Percentiles rank a stretch among this genome's conserved stretches.
Evolutionary conservation across 1,140 invertebrate species (phyloP).

Genomic region (Formica selysi): DNA sequence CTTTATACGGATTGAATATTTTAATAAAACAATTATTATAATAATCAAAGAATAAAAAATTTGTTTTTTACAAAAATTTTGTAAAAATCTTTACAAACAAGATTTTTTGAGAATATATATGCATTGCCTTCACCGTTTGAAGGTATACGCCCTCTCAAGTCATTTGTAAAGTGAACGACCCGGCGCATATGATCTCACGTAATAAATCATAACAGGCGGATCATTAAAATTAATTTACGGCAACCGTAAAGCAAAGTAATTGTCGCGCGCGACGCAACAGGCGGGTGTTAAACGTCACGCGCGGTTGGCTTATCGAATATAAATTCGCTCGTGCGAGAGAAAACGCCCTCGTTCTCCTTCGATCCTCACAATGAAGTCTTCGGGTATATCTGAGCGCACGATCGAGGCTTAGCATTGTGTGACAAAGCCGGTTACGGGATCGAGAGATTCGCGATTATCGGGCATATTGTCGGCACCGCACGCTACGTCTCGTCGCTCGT

Average conservation of each 20-base stretch:
- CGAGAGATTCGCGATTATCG: constrained; percentile 51
- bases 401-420: constrained; percentile 29
- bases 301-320: constrained; percentile 24
- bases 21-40: too few species aligned
- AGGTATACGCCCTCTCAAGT: background rate
- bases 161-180: background rate
- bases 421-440: constrained; percentile 44
- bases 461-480: constrained; percentile 36
- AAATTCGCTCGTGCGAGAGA: constrained; percentile 26
- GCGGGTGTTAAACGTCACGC: constrained; percentile 23
- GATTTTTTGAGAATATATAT: too few species aligned
- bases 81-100: too few species aligned
- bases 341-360: constrained; percentile 14
- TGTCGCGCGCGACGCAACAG: constrained; percentile 34
- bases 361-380: constrained; percentile 26
- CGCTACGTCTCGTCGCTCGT: background rate
- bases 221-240: constrained; percentile 57
- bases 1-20: too few species aligned
- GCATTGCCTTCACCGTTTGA: background rate
- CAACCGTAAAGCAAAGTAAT: constrained; percentile 39
- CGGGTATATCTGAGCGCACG: constrained; percentile 23
- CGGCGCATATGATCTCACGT: constrained; percentile 2
- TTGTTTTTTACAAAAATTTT: too few species aligned
- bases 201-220: constrained; percentile 41
- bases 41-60: too few species aligned